Conservation (phyloP, 2,888 invertebrate species). For the Gastrophysa polygoni region DNA sequence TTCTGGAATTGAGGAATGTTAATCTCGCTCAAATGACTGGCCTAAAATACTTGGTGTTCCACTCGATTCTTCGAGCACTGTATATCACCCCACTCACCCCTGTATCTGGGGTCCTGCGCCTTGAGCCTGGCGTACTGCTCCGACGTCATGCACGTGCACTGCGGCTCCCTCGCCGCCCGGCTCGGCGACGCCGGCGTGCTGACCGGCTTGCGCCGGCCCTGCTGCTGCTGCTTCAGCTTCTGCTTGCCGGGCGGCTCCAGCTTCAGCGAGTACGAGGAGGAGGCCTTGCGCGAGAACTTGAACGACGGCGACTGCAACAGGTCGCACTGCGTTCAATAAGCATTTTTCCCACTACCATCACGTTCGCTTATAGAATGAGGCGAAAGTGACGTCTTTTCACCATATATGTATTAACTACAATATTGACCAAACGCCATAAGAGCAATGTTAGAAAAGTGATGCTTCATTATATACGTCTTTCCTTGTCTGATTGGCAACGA, state of each 20-base stretch:
- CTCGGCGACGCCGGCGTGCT: constrained; percentile 90
- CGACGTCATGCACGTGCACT: constrained; percentile 94
- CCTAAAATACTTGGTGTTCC: too few relatives aligned
- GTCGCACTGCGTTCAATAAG: constrained; percentile 63
- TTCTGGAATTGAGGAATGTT: too few relatives aligned
- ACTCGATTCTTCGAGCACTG: too few relatives aligned
- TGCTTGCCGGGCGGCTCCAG: constrained; percentile 88
- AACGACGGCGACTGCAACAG: constrained; percentile 93
- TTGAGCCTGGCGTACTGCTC: constrained; percentile 88
- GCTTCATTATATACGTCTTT: too few relatives aligned
- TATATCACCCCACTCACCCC: constrained; percentile 57
- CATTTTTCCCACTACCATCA: constrained; percentile 43
- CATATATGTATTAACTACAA: too few relatives aligned
- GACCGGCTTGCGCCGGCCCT: constrained; percentile 76
- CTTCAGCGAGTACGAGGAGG: constrained; percentile 95
- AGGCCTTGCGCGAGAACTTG: constrained; percentile 97
- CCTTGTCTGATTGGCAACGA: too few relatives aligned
- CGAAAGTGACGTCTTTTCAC: too few relatives aligned
- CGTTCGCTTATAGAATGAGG: background rate
- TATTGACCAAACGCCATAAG: too few relatives aligned
- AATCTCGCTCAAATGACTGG: too few relatives aligned
- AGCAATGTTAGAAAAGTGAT: too few relatives aligned
- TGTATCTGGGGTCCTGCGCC: constrained; percentile 82
- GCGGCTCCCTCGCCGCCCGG: constrained; percentile 77
- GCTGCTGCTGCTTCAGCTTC: constrained; percentile 77